phyloP scores from a whole-genome alignment of 2,888 invertebrate species.

The Plagiodera versicolora region DNA sequence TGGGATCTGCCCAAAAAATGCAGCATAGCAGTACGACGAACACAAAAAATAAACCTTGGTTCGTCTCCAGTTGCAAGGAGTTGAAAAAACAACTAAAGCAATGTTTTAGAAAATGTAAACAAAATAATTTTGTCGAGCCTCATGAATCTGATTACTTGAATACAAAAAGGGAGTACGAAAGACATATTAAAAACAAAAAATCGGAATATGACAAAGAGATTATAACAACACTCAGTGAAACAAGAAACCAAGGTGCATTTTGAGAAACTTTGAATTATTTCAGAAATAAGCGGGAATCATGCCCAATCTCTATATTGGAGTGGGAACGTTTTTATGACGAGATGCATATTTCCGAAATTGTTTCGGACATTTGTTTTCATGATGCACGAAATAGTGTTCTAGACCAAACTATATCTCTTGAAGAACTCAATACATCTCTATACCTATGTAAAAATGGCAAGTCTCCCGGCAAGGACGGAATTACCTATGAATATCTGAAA shows the following conservation, averaged over 20 bases:
- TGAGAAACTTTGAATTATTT: not conserved
- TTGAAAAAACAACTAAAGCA: not conserved
- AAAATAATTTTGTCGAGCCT: not conserved
- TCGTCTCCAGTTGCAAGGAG: not conserved
- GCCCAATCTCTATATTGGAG: not conserved
- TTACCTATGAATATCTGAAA: conserved; percentile 5
- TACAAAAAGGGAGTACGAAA: not conserved
- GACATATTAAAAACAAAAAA: not conserved
- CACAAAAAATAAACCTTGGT: conserved; percentile 5
- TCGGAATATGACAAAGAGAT: conserved; percentile 1
- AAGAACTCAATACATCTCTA: not conserved
- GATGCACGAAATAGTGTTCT: no score
- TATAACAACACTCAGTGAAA: not conserved
- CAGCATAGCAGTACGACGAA: not conserved
- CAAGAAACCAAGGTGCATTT: not conserved
- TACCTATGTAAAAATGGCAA: not conserved
- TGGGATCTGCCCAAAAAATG: not conserved
- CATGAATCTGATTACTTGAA: not conserved
- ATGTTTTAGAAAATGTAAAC: not conserved
- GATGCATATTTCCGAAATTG: not conserved
- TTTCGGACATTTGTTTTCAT: no score
- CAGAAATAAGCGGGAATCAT: not conserved
- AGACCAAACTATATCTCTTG: not conserved
- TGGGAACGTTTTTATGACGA: not conserved
- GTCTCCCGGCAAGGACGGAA: not conserved